Base-by-base conservation (phyloP, 2,888 invertebrate species). In the Chironomus riparius region DNA sequence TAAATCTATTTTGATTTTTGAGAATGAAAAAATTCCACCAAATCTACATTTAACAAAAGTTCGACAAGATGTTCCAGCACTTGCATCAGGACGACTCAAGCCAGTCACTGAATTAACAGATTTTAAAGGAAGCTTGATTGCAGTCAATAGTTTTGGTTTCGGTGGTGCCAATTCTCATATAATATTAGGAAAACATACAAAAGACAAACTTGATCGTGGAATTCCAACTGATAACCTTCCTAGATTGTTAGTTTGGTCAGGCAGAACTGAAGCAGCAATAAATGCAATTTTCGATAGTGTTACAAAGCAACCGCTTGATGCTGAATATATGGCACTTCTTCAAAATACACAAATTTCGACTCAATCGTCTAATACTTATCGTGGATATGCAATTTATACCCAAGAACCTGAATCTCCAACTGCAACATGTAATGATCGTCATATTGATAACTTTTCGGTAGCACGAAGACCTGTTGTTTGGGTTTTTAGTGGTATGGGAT, bases 121-220 rank as follows among this genome's bases (percentile, higher is more conserved):
- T 0, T 92, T 92, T 88, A 83, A 87, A 71, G 89, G 90, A 56
- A 91, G 91, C 28, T 84, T 90, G 81, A 88, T 90, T 18, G 94
- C 91, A 10, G 86, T 95, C 73, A 95, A 92, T 85, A 92, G 92
- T 38, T 95, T 95, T 81, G 95, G 95, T 0, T 95, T 95, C 80
- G 95, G 94, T 50, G 95, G 95, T 2, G 90, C 90, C 12, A 93
- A 93, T 79, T 89, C 89, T 76, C 70, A 70, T 50, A n/a, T 22
- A 18, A 50, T 70, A 15, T 15, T 70, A 13, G 5, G 22, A 15
- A 50, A 28, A 21, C n/a, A 70, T 15, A 12, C 13, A n/a, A 70
- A 70, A 15, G 50, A 22, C 4, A 70, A 70, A 50, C 18, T 70
- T n/a, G 89, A 89, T 81, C 84, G 85, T 0, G 87, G 86, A 61